These are phyloP conservation scores for Galbula dea DNA, from an alignment of 2,113 vertebrate species.

Conservation along the genomic window DNA sequence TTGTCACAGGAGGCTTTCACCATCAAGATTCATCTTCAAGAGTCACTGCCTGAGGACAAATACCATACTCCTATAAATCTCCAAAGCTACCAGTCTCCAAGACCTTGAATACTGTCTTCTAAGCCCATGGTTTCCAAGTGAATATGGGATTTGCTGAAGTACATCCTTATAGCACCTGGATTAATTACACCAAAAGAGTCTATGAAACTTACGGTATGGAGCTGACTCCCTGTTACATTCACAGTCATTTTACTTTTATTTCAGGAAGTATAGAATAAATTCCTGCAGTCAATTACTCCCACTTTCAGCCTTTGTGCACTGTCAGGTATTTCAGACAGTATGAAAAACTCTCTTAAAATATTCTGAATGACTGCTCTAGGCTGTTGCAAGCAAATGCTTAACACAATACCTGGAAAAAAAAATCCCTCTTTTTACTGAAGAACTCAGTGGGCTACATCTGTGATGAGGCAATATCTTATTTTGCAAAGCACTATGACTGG, in stretches of 20 bases:
- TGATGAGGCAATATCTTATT: background rate
- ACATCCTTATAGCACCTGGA: background rate
- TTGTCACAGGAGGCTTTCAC: background rate
- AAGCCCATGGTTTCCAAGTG: background rate
- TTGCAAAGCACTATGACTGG: background rate
- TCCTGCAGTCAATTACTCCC: constrained; percentile 37
- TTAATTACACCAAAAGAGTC: background rate
- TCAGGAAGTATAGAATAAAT: background rate
- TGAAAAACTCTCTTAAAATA: constrained; percentile 29
- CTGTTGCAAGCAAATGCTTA: background rate
- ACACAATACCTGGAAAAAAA: background rate
- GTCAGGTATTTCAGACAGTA: constrained; percentile 37
- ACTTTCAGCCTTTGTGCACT: constrained; percentile 38
- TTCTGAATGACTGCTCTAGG: constrained; percentile 45
- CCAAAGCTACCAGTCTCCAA: background rate
- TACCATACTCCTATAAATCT: background rate
- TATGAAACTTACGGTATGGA: background rate
- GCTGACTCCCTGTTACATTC: background rate
- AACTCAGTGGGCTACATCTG: background rate
- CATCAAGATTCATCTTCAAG: accelerated
- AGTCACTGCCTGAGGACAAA: background rate
- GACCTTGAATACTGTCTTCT: background rate
- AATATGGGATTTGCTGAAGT: accelerated
- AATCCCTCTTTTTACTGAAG: background rate
- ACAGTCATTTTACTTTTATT: background rate